A percentile compares a stretch with the other conserved stretches of the same genome.
These are phyloP conservation scores for Upupa epops DNA, from an alignment of 2,113 vertebrate genomes.

Conservation along the genomic window DNA sequence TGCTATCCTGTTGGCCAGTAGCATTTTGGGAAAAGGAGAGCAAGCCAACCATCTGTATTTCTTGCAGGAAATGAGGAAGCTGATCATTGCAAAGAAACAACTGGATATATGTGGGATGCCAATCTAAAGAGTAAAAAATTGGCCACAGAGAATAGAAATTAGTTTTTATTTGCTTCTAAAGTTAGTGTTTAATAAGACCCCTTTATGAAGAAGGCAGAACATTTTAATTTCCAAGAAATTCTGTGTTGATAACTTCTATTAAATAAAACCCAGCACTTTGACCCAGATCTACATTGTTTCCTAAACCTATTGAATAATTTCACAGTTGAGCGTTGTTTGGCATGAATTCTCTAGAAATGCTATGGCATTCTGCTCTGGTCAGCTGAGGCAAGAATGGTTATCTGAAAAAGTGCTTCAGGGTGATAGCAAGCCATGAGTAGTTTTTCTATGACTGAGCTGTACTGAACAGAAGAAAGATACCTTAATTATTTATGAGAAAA, in stretches of 20 bases:
- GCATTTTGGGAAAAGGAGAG: neutral
- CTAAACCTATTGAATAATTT: slow-evolving; percentile 25
- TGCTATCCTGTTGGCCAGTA: neutral
- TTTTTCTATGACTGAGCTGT: neutral
- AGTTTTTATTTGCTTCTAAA: neutral
- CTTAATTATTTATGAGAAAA: neutral
- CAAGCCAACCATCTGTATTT: neutral
- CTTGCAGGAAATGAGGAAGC: neutral
- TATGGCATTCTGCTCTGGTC: neutral
- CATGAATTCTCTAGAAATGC: neutral
- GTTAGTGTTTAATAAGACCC: neutral
- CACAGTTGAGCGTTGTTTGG: neutral
- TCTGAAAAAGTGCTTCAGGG: neutral
- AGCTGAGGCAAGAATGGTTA: neutral
- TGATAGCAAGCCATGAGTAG: neutral
- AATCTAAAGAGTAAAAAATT: neutral
- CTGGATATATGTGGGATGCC: neutral
- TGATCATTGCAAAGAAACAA: neutral
- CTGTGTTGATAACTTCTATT: neutral
- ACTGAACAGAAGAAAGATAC: neutral
- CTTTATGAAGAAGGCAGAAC: neutral
- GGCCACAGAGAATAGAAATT: neutral
- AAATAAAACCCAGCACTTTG: neutral
- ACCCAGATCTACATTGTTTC: neutral
- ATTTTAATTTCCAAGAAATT: neutral